Evolutionary conservation across 2,888 invertebrate species (phyloP).

Genomic region (Sympetrum striolatum): DNA sequence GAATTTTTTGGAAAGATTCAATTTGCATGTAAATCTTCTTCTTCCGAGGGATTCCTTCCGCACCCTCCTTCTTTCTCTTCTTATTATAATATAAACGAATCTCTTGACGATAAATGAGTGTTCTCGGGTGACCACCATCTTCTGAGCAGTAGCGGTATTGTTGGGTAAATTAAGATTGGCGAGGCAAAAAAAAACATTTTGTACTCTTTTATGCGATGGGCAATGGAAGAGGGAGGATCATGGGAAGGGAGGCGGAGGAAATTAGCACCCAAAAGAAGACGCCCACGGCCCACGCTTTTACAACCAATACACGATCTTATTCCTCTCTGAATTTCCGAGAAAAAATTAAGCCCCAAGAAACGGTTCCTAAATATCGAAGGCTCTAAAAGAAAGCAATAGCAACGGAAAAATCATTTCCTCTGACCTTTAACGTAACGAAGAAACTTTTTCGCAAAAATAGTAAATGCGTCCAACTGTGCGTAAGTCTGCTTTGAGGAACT

Average conservation of each 20-base stretch:
- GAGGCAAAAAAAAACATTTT: background rate
- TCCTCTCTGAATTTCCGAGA: background rate
- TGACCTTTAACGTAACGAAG: no score
- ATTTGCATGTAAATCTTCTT: constrained; percentile 15
- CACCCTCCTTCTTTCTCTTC: background rate
- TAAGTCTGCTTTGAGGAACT: no score
- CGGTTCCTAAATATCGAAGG: no score
- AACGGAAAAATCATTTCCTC: no score
- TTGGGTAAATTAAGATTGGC: constrained; percentile 8
- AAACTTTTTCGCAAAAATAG: no score
- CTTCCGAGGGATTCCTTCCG: background rate
- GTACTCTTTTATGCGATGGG: background rate
- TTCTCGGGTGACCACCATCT: background rate
- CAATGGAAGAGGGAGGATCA: background rate
- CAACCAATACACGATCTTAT: background rate
- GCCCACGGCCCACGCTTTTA: background rate
- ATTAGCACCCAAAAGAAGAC: background rate
- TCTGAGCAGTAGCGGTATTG: background rate
- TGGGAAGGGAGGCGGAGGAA: background rate
- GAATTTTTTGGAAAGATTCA: background rate
- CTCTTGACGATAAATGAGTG: background rate
- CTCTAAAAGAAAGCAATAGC: no score
- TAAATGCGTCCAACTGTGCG: no score
- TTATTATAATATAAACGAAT: constrained; percentile 27
- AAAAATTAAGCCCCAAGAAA: background rate